A percentile compares a stretch with the other conserved stretches of the same genome.
These are phyloP conservation scores for Maccullochella peelii DNA, from an alignment of 2,113 vertebrate species.

Conservation along the genomic window DNA sequence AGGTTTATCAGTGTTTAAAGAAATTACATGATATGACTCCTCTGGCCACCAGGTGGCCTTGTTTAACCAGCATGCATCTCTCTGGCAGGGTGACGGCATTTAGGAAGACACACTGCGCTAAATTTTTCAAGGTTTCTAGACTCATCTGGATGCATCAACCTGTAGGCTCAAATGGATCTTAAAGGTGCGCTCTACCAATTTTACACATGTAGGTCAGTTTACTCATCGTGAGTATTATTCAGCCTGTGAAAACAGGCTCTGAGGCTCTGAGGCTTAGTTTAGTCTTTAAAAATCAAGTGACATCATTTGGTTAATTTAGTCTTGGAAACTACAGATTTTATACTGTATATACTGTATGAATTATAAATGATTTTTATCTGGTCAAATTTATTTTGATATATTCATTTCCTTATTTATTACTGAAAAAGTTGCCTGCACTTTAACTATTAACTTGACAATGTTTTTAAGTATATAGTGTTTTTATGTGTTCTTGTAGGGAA, in stretches of 20 bases:
- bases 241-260: not conserved
- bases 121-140: not conserved
- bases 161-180: not conserved
- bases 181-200: not conserved
- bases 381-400: not conserved
- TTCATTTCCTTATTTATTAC: not conserved
- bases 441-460: not conserved
- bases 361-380: not conserved
- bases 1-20: not conserved
- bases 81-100: not conserved
- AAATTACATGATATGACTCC: not conserved
- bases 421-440: not conserved
- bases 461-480: not conserved
- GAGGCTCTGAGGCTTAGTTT: not conserved
- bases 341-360: not conserved
- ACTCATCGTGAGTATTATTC: not conserved
- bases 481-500: not conserved
- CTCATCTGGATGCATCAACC: not conserved
- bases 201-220: conserved; percentile 3
- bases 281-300: not conserved
- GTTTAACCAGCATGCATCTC: not conserved
- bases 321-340: not conserved
- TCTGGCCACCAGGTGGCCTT: conserved; percentile 13
- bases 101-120: not conserved
- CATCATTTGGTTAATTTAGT: not conserved